phyloP scores from a whole-genome alignment of 2,888 invertebrate species.

The Punctoribates punctum region DNA sequence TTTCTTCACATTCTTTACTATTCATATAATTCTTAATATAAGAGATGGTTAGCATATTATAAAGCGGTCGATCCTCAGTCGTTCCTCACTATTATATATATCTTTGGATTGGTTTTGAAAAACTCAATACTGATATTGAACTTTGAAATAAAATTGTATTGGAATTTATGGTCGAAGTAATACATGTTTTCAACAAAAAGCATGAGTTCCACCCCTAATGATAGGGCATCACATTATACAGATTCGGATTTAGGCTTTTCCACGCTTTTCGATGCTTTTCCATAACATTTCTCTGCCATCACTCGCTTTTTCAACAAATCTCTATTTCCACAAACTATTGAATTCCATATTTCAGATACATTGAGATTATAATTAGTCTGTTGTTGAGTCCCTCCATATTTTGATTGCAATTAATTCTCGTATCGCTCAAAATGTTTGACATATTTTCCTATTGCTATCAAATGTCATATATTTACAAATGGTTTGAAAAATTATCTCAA shows the following conservation, averaged over 20 bases:
- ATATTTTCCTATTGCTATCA: too few relatives aligned
- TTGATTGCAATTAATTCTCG: too few relatives aligned
- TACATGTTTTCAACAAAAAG: conserved; percentile 28
- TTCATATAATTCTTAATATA: neutral
- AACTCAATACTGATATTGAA: neutral
- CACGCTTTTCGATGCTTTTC: too few relatives aligned
- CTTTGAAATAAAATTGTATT: neutral
- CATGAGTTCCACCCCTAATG: conserved; percentile 24
- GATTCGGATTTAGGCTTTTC: neutral
- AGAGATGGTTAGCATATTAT: neutral
- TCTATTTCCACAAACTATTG: neutral
- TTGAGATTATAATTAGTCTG: conserved; percentile 11
- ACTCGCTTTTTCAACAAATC: neutral
- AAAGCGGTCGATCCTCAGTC: neutral
- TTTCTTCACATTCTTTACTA: neutral
- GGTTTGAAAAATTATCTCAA: neutral
- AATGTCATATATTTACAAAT: neutral
- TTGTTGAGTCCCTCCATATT: neutral
- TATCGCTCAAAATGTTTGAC: too few relatives aligned
- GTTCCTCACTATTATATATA: neutral
- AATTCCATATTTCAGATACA: neutral
- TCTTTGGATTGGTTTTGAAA: too few relatives aligned
- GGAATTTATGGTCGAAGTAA: conserved; percentile 21
- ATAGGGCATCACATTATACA: conserved; percentile 1
- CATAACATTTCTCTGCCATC: conserved; percentile 8